Evolutionary conservation across 2,113 vertebrate species (phyloP), one percentile per base, ranked within the genome.

Genomic region (Dromaius novaehollandiae): DNA sequence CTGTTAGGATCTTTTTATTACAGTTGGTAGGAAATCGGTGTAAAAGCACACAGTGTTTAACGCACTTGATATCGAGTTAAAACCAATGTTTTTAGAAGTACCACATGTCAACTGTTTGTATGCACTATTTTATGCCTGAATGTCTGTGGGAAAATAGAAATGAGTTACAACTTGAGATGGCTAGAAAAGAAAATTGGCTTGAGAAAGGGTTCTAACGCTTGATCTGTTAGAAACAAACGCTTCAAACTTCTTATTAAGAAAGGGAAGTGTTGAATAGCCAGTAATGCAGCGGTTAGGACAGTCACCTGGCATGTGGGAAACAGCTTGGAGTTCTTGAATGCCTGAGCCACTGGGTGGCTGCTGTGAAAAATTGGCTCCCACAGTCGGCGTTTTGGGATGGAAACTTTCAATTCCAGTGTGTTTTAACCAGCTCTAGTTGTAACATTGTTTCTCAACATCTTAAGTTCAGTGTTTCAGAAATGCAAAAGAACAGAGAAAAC

Each of bases 401-500:
- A 76, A 77, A 11, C 6, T 61, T 40, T 28, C 36, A 5, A 13
- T 75, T 75, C 9, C 19, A 19, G 15, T 14, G 2, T 36, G 2
- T 46, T 14, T 73, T 69, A 69, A 76, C 7, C 16, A 34, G 8
- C n/a, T 60, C 14, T 34, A 24, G 8, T 40, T 84, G 24, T 50
- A 55, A 60, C 14, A 3, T 36, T 11, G 16, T 65, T 76, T 46
- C 24, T 82, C 78, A 48, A 38, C 28, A 17, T 7, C 4, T 56
- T 60, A 42, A 36, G 19, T 44, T 28, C 25, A 81, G 30, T 16
- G 24, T 51, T 93, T 64, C 34, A 68, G 85, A 63, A 75, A 36
- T 42, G 65, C 3, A 0, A 26, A 22, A 42, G 17, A 19, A 32
- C 46, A 48, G 5, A 60, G 2, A 4, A 2, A 2, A 0, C 0